Conservation (phyloP, 2,113 vertebrate species). For the Cnemophilus loriae region DNA sequence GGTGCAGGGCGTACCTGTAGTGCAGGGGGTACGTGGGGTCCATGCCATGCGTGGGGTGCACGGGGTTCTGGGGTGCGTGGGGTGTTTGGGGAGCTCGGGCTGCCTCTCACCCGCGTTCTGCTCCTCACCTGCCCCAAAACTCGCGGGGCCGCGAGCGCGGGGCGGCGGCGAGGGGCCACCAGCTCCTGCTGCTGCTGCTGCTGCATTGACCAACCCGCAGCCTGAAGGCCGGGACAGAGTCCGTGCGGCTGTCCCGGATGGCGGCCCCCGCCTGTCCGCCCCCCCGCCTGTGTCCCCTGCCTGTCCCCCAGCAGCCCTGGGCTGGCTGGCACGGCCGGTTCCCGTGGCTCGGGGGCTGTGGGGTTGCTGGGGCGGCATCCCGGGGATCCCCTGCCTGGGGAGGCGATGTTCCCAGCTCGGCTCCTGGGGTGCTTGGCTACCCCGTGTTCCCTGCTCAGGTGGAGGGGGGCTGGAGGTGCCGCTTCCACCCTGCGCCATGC, state of each 20-base stretch:
- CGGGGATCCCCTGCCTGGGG: background rate
- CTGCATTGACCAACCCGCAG: background rate
- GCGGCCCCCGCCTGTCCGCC: background rate
- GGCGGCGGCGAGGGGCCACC: background rate
- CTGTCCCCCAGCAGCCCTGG: background rate
- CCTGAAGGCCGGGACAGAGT: background rate
- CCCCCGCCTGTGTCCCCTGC: background rate
- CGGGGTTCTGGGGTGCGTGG: background rate
- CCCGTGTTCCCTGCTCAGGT: background rate
- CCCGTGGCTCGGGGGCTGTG: rapidly evolving
- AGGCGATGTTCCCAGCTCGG: background rate
- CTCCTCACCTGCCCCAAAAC: background rate
- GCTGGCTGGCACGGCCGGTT: background rate
- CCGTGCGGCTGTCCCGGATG: background rate
- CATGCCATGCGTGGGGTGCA: too few species aligned
- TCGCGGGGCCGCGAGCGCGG: background rate
- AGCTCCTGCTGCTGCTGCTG: background rate
- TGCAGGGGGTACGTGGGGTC: background rate
- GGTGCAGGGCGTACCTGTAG: background rate
- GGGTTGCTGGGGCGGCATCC: background rate
- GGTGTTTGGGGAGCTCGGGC: background rate
- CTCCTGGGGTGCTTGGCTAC: background rate
- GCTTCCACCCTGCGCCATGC: background rate
- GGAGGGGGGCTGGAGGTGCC: background rate
- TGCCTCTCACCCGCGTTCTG: rapidly evolving